Evolutionary conservation across 92 coral and sea anemone genomes (phyloP), one percentile per base, ranked within the genome.

Genomic region (Desmophyllum pertusum): DNA sequence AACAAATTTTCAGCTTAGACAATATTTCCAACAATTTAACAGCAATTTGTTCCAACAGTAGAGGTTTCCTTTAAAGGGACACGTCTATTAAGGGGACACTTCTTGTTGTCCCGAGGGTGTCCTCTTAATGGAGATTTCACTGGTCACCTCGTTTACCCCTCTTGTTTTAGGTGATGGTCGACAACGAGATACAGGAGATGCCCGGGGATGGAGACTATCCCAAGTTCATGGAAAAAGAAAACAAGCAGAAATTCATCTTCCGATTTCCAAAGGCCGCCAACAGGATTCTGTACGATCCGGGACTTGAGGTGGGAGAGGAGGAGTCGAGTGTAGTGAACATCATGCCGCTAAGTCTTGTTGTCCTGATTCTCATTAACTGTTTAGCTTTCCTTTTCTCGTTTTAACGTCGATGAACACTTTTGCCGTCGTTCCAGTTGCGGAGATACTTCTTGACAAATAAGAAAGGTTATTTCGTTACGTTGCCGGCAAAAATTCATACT

Each of bases 171-270:
- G 84, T 80, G 30, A 80, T 67, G 84, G 75, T 80, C 0, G 84
- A 80, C 84, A 21, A 80, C 55, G 64, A 33, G 38, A 37, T 80
- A 51, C 43, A 42, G 40, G 84, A 80, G 41, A 67, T 80, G 84
- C 84, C 84, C 4, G 76, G 76, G 15, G 48, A 80, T 37, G 76
- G 84, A 17, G 84, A 67, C 35, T 80, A 66, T 37, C 84, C 84
- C 4, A 67, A 80, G 50, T 48, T 66, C 75, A 80, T 27, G 75
- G 75, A 80, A 50, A 3, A 50, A 10, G 27, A 27, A 13, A 48
- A 80, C 84, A 80, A 48, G 46, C 84, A 67, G 15, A 80, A 80
- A 65, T 66, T 80, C 45, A 79, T 79, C 48, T 63, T 79, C 73
- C 72, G 83, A 45, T 79, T 79, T 79, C 83, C 83, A 67, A 79